phyloP scores from a whole-genome alignment of 2,797 vertebrate species.

The Spondyliosoma cantharus region DNA sequence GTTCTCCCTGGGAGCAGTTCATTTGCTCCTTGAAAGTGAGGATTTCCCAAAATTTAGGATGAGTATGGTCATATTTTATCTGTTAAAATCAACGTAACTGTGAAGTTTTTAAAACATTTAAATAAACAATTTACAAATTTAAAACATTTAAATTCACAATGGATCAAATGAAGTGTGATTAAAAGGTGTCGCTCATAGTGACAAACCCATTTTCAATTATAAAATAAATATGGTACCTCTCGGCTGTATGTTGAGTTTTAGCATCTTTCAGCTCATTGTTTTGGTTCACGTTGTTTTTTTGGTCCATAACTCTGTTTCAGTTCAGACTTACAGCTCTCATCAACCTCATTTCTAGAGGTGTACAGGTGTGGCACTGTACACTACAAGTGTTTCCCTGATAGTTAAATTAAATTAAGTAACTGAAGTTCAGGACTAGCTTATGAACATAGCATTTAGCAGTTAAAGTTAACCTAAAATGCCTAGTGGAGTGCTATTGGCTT shows the following conservation, averaged over 20 bases:
- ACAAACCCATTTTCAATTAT: not conserved
- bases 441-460: not conserved
- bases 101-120: not conserved
- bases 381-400: no score
- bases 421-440: not conserved
- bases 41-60: constrained; percentile 4
- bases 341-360: no score
- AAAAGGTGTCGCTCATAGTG: not conserved
- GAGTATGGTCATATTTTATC: no score
- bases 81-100: no score
- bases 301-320: no score
- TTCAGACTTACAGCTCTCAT: no score
- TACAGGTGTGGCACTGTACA: no score
- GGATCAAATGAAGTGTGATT: not conserved
- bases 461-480: no score
- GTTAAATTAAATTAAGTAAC: no score
- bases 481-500: no score
- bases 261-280: not conserved
- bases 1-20: constrained; percentile 17
- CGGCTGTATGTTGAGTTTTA: not conserved
- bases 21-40: constrained; percentile 15
- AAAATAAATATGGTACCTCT: not conserved
- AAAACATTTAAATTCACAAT: constrained; percentile 18
- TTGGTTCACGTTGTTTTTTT: not conserved
- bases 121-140: no score